Evolutionary conservation across 92 coral and sea anemone species (phyloP), one percentile per base, ranked within the genome.

Genomic region (Isaurus tuberculatus): DNA sequence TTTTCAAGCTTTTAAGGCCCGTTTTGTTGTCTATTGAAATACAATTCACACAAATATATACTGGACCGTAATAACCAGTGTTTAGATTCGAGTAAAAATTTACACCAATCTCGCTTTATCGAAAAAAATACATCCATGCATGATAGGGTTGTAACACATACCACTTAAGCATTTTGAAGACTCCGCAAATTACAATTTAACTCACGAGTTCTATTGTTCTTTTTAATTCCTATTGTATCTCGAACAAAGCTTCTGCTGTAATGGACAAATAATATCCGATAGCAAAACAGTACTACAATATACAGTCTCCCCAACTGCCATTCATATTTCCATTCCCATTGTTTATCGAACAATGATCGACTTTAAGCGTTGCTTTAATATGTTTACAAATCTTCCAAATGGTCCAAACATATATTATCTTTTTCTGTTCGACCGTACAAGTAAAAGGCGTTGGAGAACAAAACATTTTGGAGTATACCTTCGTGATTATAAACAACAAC

Each of bases 191-290:
- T 33, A 23, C 70, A 34, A 57, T 69, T 32, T 58, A 60, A 77
- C 23, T 32, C 58, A 4, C 69, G 5, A 14, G 36, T 40, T 34
- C 31, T 22, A 5, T 20, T 33, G 8, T 25, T 44, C 43, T 23
- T 22, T 13, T 37, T 77, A 57, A 58, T 57, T 77, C 58, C 70
- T 57, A 23, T 58, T 32, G 82, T 55, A 32, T 77, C 25, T 32
- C 23, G 9, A 77, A 77, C 82, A 77, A 77, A 57, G 70, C 27
- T 34, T 8, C 49, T 36, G 69, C 15, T 22, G 3, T 29, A 34
- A 49, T 57, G 33, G 82, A 58, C 81, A 77, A 77, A 64, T 58
- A 26, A 77, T 77, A 33, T 77, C 31, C 81, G 69, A 75, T 73
- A 51, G 2, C 61, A 43, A 28, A 46, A 72, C 79, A 72, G 26